Evolutionary conservation across 2,797 vertebrate species (phyloP).

Genomic region (Dendrocincla tyrannina): DNA sequence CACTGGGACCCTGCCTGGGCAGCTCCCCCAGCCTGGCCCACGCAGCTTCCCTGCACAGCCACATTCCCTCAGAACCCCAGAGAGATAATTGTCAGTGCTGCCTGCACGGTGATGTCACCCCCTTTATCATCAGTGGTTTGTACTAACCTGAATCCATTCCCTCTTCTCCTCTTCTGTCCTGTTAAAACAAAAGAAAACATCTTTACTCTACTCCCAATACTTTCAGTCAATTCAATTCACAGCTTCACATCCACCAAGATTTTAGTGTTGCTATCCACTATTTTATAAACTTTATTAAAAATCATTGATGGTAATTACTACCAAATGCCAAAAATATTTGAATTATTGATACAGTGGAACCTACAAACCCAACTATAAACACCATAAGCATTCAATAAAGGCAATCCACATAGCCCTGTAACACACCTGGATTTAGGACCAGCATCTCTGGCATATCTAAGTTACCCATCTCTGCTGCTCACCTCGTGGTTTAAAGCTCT

Average conservation of each 20-base stretch:
- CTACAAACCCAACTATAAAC: background rate
- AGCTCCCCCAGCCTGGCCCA: background rate
- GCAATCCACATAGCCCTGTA: background rate
- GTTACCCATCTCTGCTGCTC: background rate
- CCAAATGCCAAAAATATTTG: background rate
- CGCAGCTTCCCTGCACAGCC: background rate
- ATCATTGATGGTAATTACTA: background rate
- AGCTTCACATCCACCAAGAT: background rate
- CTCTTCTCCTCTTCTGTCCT: slow-evolving; percentile 96
- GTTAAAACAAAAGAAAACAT: slow-evolving; percentile 51
- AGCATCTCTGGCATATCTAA: background rate
- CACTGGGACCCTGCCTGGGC: background rate
- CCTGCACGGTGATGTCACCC: background rate
- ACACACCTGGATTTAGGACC: background rate
- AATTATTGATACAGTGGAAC: background rate
- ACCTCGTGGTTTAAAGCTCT: background rate
- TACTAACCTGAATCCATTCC: slow-evolving; percentile 92
- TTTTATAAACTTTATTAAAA: background rate
- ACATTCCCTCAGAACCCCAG: background rate
- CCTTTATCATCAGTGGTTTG: background rate
- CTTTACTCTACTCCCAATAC: background rate
- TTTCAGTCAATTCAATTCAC: background rate
- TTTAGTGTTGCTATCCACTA: background rate
- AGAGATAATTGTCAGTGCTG: background rate
- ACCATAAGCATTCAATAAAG: background rate